Evolutionary conservation across 2,888 invertebrate species (phyloP), one percentile per base, ranked within the genome.

Genomic region (Cinara cedri): DNA sequence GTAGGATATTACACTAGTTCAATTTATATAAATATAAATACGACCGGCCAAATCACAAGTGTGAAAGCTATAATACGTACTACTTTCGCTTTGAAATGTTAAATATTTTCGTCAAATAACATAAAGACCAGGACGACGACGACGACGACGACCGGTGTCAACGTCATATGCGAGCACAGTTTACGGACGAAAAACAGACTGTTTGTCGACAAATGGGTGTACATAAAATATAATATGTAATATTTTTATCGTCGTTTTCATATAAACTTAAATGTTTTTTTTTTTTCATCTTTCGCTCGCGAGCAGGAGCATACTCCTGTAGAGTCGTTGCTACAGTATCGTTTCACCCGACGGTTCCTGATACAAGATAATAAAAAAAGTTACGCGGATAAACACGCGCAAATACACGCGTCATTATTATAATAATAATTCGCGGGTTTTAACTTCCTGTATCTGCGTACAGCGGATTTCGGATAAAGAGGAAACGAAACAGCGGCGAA

Each of bases 21-120:
- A n/a, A n/a, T n/a, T n/a, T n/a, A n/a, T n/a, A n/a, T n/a, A n/a
- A n/a, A n/a, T n/a, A n/a, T n/a, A n/a, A n/a, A n/a, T n/a, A n/a
- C n/a, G n/a, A n/a, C n/a, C n/a, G n/a, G n/a, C n/a, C n/a, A n/a
- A n/a, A 11, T 54, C 51, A 63, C 21, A 54, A 19, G 74, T 42
- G 74, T 74, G 74, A 74, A 74, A 74, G 74, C 16, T 42, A 3
- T 63, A 63, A 34, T n/a, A n/a, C n/a, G n/a, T n/a, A 74, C 74
- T 34, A 63, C 74, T 74, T 74, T 74, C 74, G 74, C 74, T 74
- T 63, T 54, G 24, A 70, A 74, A 63, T 62, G 21, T 72, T 62
- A 19, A 72, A 49, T 63, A 63, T 42, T 34, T 19, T 19, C 19
- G 54, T 19, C 10, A 54, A 74, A 74, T 74, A 49, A 54, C 19